A percentile compares a stretch with the other conserved stretches of the same genome.
Conservation (phyloP, 2,113 vertebrate species). For the Romanogobio albipinnatus region DNA sequence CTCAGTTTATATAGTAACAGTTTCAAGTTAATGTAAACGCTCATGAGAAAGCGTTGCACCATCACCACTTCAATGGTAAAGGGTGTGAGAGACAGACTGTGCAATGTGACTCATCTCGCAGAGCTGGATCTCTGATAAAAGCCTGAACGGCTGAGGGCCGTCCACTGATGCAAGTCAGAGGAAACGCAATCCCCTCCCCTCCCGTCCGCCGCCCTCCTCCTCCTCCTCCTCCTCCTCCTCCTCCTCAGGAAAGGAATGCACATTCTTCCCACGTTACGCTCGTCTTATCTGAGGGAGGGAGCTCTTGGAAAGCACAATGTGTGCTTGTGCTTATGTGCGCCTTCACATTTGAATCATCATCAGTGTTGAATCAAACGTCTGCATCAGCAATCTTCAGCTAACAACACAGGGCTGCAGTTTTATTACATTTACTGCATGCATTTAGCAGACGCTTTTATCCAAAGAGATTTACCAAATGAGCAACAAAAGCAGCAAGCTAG, state of each 20-base stretch:
- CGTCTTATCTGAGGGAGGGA: conserved; percentile 50
- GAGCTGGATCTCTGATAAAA: conserved; percentile 57
- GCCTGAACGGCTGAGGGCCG: conserved; percentile 59
- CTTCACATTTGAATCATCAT: not conserved
- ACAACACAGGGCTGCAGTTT: not conserved
- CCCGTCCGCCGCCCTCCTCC: conserved; percentile 29
- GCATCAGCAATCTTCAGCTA: not conserved
- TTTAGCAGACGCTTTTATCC: too few relatives aligned
- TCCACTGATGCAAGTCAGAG: conserved; percentile 64
- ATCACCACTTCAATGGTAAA: not conserved
- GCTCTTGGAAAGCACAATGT: conserved; percentile 29
- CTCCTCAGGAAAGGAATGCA: conserved; percentile 35
- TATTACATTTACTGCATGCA: too few relatives aligned
- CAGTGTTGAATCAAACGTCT: not conserved
- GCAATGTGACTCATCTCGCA: conserved; percentile 44
- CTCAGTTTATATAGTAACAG: not conserved
- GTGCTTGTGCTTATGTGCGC: conserved; percentile 2
- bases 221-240: conserved; percentile 47
- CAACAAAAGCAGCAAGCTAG: not conserved
- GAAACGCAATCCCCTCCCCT: conserved; percentile 46
- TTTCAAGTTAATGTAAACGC: not conserved
- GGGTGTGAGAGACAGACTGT: conserved; percentile 27
- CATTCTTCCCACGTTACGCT: conserved; percentile 55
- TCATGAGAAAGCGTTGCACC: not conserved
- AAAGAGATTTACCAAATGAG: not conserved